These are phyloP conservation scores for Adelosebastes latens DNA, from an alignment of 2,797 vertebrate genomes.

Conservation along the genomic window DNA sequence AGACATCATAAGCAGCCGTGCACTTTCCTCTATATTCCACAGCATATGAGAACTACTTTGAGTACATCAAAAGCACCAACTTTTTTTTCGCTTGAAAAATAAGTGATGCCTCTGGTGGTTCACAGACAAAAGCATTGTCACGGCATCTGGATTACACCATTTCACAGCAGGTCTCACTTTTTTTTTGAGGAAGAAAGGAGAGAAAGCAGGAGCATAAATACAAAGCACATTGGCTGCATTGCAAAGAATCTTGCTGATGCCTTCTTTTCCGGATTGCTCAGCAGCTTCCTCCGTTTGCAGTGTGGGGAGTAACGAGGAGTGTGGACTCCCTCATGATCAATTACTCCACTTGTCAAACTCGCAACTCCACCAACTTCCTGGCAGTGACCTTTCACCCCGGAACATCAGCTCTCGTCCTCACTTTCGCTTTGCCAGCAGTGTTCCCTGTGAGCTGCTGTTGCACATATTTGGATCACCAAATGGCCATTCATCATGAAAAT, in stretches of 20 bases:
- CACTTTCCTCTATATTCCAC: constrained; percentile 9
- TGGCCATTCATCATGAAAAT: neutral
- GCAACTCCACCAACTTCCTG: constrained; percentile 57
- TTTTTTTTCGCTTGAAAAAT: constrained; percentile 21
- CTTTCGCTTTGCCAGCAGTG: constrained; percentile 46
- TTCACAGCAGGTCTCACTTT: constrained; percentile 33
- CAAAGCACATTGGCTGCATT: constrained; percentile 39
- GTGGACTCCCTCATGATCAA: constrained; percentile 79
- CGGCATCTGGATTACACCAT: constrained; percentile 48
- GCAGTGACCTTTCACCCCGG: constrained; percentile 57
- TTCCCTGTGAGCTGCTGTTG: constrained; percentile 9
- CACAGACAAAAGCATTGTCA: constrained; percentile 47
- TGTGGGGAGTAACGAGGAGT: constrained; percentile 53
- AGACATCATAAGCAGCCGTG: neutral
- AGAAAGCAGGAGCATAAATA: constrained; percentile 24
- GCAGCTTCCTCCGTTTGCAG: constrained; percentile 48
- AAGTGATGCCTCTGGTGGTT: constrained; percentile 44
- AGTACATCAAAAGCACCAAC: constrained; percentile 28
- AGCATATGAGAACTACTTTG: constrained; percentile 13
- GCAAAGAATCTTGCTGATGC: constrained; percentile 56
- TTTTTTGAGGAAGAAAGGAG: constrained; percentile 1
- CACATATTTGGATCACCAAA: constrained; percentile 9
- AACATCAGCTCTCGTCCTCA: constrained; percentile 34
- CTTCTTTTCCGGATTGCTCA: constrained; percentile 46
- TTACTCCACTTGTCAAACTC: constrained; percentile 73